Evolutionary conservation across 1,140 invertebrate species (phyloP).

Genomic region (Callitettix versicolor): DNA sequence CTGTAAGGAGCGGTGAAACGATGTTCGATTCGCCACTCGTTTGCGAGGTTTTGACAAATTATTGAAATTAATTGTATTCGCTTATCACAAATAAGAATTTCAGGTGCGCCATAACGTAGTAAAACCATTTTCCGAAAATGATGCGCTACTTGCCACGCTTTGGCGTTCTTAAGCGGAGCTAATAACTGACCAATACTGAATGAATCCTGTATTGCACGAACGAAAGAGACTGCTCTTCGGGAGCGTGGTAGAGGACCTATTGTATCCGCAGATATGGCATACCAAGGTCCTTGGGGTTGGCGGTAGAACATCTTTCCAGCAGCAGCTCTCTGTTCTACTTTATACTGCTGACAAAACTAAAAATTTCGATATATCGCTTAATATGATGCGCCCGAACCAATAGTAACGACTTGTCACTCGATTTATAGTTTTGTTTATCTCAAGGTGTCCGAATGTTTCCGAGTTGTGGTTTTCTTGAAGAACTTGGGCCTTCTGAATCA

Average conservation of each 20-base stretch:
- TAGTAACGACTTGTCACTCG: constrained; percentile 21
- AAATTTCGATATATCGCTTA: constrained; percentile 22
- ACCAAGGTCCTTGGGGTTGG: constrained; percentile 13
- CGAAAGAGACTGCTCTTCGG: constrained; percentile 26
- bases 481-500: constrained; percentile 15
- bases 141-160: constrained; percentile 3
- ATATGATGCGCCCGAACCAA: constrained; percentile 27
- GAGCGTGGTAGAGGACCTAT: constrained; percentile 33
- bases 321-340: constrained; percentile 23
- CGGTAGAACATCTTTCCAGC: constrained; percentile 28
- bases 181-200: constrained; percentile 32
- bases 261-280: constrained; percentile 30
- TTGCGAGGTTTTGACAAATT: neutral
- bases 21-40: neutral
- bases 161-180: constrained; percentile 26
- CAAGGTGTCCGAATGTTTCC: constrained; percentile 23
- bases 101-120: constrained; percentile 8
- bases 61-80: neutral
- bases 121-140: neutral
- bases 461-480: constrained; percentile 24
- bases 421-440: constrained; percentile 23
- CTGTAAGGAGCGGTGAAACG: constrained; percentile 26
- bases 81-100: constrained; percentile 7
- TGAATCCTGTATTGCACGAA: constrained; percentile 32
- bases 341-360: constrained; percentile 25